phyloP scores from a whole-genome alignment of 1,140 invertebrate species.

The Myzus persicae region DNA sequence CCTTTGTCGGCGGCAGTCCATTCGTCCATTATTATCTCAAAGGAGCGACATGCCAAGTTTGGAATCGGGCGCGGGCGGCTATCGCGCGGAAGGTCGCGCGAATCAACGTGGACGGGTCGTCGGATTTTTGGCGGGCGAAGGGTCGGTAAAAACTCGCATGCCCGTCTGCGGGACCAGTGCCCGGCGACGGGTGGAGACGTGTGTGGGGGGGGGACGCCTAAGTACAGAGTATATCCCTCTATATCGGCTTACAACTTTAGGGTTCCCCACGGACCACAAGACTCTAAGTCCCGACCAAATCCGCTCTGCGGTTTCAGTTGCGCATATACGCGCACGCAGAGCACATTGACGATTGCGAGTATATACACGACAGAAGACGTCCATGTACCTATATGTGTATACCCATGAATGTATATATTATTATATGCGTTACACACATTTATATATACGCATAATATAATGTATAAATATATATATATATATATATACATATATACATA shows the following conservation, averaged over 20 bases:
- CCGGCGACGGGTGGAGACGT: background rate
- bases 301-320: background rate
- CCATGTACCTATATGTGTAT: background rate
- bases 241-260: conserved; percentile 10
- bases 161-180: background rate
- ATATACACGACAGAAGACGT: background rate
- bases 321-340: background rate
- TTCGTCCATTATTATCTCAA: background rate
- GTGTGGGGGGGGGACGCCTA: background rate
- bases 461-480: too few species aligned
- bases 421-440: background rate
- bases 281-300: conserved; percentile 14
- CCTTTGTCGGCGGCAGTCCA: background rate
- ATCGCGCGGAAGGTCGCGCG: background rate
- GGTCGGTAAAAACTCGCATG: background rate
- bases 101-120: background rate
- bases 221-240: background rate
- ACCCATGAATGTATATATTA: too few species aligned
- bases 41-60: background rate
- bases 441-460: too few species aligned
- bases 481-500: background rate
- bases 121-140: background rate
- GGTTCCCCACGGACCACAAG: background rate
- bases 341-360: background rate
- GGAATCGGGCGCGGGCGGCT: background rate